These are phyloP conservation scores for Zelostemma sp. DNA, from an alignment of 1,140 invertebrate species.

Conservation along the genomic window DNA sequence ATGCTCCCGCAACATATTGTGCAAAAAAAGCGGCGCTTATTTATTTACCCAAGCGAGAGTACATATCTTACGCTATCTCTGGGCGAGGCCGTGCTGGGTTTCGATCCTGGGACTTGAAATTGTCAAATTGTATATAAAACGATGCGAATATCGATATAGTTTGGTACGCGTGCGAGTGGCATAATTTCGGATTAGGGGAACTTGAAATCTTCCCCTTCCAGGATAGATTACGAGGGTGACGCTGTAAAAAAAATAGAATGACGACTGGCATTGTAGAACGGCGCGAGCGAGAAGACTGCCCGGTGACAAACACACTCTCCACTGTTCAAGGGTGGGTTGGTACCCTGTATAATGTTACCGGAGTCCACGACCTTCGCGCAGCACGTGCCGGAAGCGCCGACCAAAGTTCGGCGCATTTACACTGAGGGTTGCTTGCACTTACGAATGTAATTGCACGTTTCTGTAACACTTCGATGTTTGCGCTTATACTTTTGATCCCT, in stretches of 20 bases:
- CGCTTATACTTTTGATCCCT: too few relatives aligned
- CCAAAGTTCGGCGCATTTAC: slow-evolving; percentile 4
- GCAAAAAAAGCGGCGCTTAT: slow-evolving; percentile 59
- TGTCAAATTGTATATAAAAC: too few relatives aligned
- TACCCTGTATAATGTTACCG: slow-evolving; percentile 8
- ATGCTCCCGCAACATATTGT: slow-evolving; percentile 64
- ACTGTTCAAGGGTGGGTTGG: slow-evolving; percentile 1
- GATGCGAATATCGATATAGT: neutral
- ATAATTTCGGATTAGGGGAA: slow-evolving; percentile 61
- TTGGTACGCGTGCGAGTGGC: slow-evolving; percentile 25
- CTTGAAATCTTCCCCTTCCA: slow-evolving; percentile 39
- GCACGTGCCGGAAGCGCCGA: slow-evolving; percentile 18
- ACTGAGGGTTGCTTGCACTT: neutral
- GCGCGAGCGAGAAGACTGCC: slow-evolving; percentile 1
- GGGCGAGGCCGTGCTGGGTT: too few relatives aligned
- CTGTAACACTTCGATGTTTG: too few relatives aligned
- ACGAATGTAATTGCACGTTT: too few relatives aligned
- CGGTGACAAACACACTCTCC: slow-evolving; percentile 13
- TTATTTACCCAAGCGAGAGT: slow-evolving; percentile 49
- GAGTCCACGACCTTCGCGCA: slow-evolving; percentile 8
- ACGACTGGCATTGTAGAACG: slow-evolving; percentile 21
- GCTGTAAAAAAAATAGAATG: slow-evolving; percentile 35
- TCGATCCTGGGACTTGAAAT: too few relatives aligned
- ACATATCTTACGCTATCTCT: too few relatives aligned
- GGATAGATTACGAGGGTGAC: slow-evolving; percentile 39